Conservation (phyloP, 1,140 invertebrate species). For the Psix sp. region DNA sequence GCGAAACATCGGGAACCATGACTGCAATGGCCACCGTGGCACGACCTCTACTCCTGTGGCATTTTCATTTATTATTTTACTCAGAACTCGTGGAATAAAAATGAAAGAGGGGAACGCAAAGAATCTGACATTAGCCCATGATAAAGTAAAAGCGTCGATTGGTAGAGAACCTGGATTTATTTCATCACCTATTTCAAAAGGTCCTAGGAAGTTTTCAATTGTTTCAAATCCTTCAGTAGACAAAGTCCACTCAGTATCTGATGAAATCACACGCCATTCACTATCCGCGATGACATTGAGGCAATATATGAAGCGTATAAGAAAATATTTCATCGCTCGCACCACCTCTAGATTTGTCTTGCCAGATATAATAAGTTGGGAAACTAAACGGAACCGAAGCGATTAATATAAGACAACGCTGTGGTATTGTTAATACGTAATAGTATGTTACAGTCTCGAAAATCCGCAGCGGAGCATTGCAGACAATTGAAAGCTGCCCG, state of each 20-base stretch:
- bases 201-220: too few species aligned
- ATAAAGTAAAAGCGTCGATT: too few species aligned
- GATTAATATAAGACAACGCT: conserved; percentile 55
- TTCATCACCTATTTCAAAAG: conserved; percentile 44
- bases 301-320: conserved; percentile 38
- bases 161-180: conserved; percentile 16
- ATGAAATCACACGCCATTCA: not conserved
- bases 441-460: conserved; percentile 46
- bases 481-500: conserved; percentile 10
- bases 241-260: conserved; percentile 23
- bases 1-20: too few species aligned
- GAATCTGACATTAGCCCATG: too few species aligned
- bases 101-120: too few species aligned
- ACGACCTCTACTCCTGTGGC: too few species aligned
- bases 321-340: conserved; percentile 33
- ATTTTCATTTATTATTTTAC: too few species aligned
- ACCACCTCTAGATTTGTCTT: conserved; percentile 45
- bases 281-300: conserved; percentile 33
- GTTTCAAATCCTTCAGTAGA: conserved; percentile 13
- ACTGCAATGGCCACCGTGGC: too few species aligned
- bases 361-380: conserved; percentile 23
- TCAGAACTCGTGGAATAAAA: too few species aligned
- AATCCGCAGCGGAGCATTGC: conserved; percentile 13
- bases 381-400: conserved; percentile 44
- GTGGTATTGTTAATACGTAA: conserved; percentile 60